Conservation (phyloP, 2,797 vertebrate species). For the Diglossa cyanea region DNA sequence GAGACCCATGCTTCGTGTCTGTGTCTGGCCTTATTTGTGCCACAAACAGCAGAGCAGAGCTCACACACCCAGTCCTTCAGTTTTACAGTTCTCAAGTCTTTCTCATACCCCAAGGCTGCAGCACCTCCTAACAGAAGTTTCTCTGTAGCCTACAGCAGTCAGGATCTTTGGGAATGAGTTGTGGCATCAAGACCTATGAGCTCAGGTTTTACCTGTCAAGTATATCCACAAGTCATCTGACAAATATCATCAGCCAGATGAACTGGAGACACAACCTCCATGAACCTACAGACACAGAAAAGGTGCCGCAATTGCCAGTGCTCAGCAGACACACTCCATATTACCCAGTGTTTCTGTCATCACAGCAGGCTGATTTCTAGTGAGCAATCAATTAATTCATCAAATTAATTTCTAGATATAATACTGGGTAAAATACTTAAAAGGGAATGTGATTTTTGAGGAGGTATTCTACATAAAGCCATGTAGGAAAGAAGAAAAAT, state of each 20-base stretch:
- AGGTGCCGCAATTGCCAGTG: neutral
- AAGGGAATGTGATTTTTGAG: neutral
- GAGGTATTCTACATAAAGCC: neutral
- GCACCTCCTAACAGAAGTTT: neutral
- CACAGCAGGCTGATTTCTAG: neutral
- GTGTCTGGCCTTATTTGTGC: neutral
- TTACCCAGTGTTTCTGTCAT: neutral
- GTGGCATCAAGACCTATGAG: neutral
- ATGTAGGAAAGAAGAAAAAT: neutral
- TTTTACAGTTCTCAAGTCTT: neutral
- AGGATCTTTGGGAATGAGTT: neutral
- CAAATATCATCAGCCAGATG: neutral
- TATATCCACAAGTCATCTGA: neutral
- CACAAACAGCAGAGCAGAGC: neutral
- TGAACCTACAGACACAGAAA: neutral
- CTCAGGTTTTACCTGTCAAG: neutral
- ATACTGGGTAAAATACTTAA: neutral
- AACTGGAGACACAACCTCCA: neutral
- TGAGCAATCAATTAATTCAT: neutral
- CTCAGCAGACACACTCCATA: neutral
- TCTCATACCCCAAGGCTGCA: neutral
- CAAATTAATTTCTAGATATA: neutral
- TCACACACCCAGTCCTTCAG: neutral
- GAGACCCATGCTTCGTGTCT: accelerated
- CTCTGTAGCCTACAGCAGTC: neutral